phyloP scores from a whole-genome alignment of 2,888 invertebrate genomes.

The Diaperis boleti region DNA sequence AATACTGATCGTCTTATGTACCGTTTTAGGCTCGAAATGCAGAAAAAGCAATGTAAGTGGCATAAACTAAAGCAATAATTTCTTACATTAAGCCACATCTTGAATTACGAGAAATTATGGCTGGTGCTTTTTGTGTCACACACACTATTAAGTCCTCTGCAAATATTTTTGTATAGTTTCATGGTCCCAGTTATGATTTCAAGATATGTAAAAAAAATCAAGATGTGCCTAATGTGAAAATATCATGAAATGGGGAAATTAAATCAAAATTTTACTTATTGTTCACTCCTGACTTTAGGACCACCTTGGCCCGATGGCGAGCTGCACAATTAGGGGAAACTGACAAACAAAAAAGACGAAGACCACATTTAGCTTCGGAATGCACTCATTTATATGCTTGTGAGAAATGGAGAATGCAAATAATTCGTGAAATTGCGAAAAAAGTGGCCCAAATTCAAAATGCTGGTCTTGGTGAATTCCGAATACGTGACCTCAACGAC shows the following conservation, averaged over 20 bases:
- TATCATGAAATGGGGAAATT: neutral
- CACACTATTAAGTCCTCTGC: too few relatives aligned
- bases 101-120: too few relatives aligned
- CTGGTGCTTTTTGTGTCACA: too few relatives aligned
- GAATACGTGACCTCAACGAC: constrained; percentile 97
- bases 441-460: constrained; percentile 99
- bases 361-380: constrained; percentile 95
- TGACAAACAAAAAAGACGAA: constrained; percentile 83
- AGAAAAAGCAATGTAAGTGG: constrained; percentile 97
- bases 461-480: constrained; percentile 98
- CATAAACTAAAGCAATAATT: too few relatives aligned
- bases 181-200: too few relatives aligned
- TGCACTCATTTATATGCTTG: constrained; percentile 92
- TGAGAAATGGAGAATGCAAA: constrained; percentile 97
- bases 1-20: too few relatives aligned
- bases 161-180: too few relatives aligned
- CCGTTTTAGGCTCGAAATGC: constrained; percentile 94
- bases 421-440: constrained; percentile 96
- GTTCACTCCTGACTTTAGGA: constrained; percentile 77
- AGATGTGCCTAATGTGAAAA: too few relatives aligned
- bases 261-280: too few relatives aligned
- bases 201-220: too few relatives aligned
- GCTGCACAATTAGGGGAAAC: constrained; percentile 95
- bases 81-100: too few relatives aligned
- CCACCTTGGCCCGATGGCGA: constrained; percentile 97